Evolutionary conservation across 1,140 invertebrate species (phyloP), one percentile per base, ranked within the genome.

Genomic region (Apis cerana): DNA sequence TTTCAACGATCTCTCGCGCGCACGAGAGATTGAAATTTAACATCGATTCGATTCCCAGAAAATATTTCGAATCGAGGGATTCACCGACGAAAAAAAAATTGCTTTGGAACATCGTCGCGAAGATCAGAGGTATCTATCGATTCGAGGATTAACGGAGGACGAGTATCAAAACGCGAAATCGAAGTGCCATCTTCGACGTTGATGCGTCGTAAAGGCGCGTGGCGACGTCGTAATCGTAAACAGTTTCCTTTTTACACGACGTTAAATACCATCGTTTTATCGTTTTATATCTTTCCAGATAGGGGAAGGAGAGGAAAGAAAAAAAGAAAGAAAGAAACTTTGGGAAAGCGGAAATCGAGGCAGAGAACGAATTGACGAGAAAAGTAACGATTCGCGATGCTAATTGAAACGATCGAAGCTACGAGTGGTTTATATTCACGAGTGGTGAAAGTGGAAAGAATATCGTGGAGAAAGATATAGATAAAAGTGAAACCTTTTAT

Each of bases 401-500:
- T 78, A 84, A 61, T 80, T 21, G 56, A 62, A 13, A 64, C 69
- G 61, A 86, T 87, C 52, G 61, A 43, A 61, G 10, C 43, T 67
- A 27, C 23, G n/a, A 43, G 3, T 64, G 80, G 43, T 85, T 43
- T 84, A 80, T 78, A 64, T 74, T 62, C 65, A 48, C 9, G 5
- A 69, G 64, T 65, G 52, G 23, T 64, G 13, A 13, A n/a, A 23
- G 48, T 23, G 69, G 80, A 62, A 50, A 77, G 11, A 19, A 3
- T 13, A 13, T 12, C 3, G 27, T 19, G 50, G 13, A 19, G 21
- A 23, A 59, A 65, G 4, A 33, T 59, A 33, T 70, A 65, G 72
- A 84, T 87, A 87, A 88, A 88, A 87, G 50, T 75, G 85, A 87
- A 87, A 87, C 65, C 75, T 84, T 87, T 54, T 81, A 61, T 81